These are phyloP conservation scores for Pocillopora grandis DNA, from an alignment of 92 coral and sea anemone genomes.

Conservation along the genomic window DNA sequence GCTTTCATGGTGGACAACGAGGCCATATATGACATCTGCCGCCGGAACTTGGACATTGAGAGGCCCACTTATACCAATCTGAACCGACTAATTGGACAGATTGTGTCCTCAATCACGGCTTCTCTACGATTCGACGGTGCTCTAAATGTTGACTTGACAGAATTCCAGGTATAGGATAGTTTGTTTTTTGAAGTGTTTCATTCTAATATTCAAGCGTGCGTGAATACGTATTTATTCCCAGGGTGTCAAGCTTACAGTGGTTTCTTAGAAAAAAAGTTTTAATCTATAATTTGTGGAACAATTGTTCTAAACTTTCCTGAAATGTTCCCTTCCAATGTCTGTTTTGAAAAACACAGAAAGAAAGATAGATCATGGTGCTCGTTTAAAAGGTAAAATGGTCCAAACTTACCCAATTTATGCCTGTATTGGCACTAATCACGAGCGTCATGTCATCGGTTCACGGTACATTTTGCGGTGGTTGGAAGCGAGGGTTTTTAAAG, in stretches of 20 bases:
- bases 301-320: too few species aligned
- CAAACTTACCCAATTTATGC: too few species aligned
- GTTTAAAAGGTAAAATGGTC: too few species aligned
- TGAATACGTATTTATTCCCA: background rate
- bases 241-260: background rate
- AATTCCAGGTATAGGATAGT: slow-evolving; percentile 64
- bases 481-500: too few species aligned
- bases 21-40: slow-evolving; percentile 92
- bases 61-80: slow-evolving; percentile 78
- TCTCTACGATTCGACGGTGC: slow-evolving; percentile 98
- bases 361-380: too few species aligned
- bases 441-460: too few species aligned
- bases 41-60: slow-evolving; percentile 88
- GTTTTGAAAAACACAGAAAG: too few species aligned
- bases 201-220: background rate
- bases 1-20: slow-evolving; percentile 97
- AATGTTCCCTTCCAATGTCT: too few species aligned
- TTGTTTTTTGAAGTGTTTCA: background rate
- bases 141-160: slow-evolving; percentile 90
- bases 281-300: too few species aligned
- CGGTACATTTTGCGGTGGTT: too few species aligned
- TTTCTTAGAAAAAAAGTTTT: too few species aligned
- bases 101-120: slow-evolving; percentile 94
- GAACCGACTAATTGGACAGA: slow-evolving; percentile 87
- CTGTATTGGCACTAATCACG: too few species aligned